Percentiles rank a stretch among this genome's conserved stretches.
Evolutionary conservation across 2,113 vertebrate species (phyloP).

Genomic region (Paramisgurnus dabryanus): DNA sequence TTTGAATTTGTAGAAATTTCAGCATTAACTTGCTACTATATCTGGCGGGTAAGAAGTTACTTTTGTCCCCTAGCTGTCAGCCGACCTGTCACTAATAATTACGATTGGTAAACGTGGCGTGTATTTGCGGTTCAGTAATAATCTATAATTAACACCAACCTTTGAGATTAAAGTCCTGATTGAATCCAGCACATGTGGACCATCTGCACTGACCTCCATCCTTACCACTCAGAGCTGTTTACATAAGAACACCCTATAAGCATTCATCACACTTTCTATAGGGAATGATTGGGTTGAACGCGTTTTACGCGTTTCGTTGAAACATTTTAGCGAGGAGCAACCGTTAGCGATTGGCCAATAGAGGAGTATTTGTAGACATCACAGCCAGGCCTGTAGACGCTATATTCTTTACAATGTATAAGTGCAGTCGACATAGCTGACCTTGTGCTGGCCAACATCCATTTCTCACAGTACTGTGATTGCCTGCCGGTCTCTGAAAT

Average conservation of each 20-base stretch:
- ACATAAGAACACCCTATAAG: conserved; percentile 47
- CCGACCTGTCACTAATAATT: conserved; percentile 45
- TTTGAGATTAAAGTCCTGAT: conserved; percentile 50
- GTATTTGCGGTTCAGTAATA: conserved; percentile 56
- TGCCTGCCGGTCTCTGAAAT: conserved; percentile 36
- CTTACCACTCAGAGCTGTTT: conserved; percentile 50
- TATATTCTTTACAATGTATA: conserved; percentile 1
- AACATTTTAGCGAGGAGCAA: conserved; percentile 45
- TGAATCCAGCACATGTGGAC: conserved; percentile 55
- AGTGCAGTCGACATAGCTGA: conserved; percentile 38
- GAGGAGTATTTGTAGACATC: conserved; percentile 51
- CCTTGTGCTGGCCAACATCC: conserved; percentile 42
- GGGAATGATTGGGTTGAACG: conserved; percentile 11
- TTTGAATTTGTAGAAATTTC: no score
- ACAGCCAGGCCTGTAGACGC: conserved; percentile 40
- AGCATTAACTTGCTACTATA: no score
- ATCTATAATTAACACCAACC: conserved; percentile 62
- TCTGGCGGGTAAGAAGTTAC: no score
- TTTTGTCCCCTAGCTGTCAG: conserved; percentile 1
- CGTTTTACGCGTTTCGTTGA: conserved; percentile 13
- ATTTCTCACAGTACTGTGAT: conserved; percentile 40
- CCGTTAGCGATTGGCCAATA: conserved; percentile 48
- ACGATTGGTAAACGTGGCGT: conserved; percentile 21
- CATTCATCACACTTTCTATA: conserved; percentile 47
- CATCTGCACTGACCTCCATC: conserved; percentile 49